These are phyloP conservation scores for Ochotona princeps DNA, from an alignment of 2,113 vertebrate genomes.

Conservation along the genomic window DNA sequence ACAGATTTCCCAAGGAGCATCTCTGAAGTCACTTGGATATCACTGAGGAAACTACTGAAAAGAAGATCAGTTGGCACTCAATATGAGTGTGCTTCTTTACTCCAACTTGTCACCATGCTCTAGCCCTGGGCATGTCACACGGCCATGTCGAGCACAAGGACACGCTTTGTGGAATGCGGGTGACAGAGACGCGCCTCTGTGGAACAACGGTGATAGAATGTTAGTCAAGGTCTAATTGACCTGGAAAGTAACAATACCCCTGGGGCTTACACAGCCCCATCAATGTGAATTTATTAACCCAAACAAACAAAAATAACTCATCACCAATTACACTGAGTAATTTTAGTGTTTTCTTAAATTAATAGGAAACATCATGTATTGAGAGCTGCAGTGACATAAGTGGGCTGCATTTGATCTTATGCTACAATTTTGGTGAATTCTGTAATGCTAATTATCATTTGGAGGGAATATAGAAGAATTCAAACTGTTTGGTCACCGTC, in stretches of 20 bases:
- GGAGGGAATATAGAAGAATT: not conserved
- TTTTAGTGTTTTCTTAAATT: constrained; percentile 61
- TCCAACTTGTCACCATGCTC: constrained; percentile 35
- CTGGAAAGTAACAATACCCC: constrained; percentile 60
- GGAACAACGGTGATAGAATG: constrained; percentile 71
- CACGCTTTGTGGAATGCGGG: constrained; percentile 66
- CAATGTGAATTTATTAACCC: constrained; percentile 19
- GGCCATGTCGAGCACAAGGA: constrained; percentile 9
- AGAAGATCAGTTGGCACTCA: not conserved
- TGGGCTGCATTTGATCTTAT: not conserved
- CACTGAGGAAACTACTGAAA: not conserved
- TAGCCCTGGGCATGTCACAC: not conserved
- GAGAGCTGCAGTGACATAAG: not conserved
- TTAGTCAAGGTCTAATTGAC: not conserved
- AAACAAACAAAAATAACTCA: not conserved
- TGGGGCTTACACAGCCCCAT: constrained; percentile 20
- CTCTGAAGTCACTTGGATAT: constrained; percentile 1
- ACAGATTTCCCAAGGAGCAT: not conserved
- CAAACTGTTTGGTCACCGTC: not conserved
- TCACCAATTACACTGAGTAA: constrained; percentile 52
- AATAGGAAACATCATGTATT: constrained; percentile 39
- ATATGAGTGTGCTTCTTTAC: not conserved
- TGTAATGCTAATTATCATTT: not conserved
- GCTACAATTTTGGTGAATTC: not conserved
- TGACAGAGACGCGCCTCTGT: constrained; percentile 69